Base-by-base conservation (phyloP, 2,113 vertebrate species). In the Leuciscus idus region DNA sequence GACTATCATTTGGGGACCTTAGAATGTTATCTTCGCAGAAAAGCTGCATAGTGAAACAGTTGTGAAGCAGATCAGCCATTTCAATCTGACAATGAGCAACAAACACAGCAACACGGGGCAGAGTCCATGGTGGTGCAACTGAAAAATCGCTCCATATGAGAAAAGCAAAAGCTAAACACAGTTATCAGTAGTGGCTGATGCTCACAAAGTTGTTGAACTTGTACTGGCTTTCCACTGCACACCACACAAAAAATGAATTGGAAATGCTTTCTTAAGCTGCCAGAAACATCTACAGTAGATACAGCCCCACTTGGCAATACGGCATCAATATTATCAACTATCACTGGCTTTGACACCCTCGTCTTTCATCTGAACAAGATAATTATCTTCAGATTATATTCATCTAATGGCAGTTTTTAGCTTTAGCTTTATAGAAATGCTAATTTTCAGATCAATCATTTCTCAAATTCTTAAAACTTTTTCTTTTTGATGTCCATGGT, bases 181-280 rank as follows among this genome's bases (percentile, higher is more conserved):
- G n/a, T 79, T 57, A 85, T 66, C 73, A 52, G 77, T 79, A 64
- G 84, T 43, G 79, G 84, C 59, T 85, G 84, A 85, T 48, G 50
- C 43, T 73, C 1, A 15, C 64, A 55, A 79, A 61, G n/a, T 70
- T 79, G 23, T 68, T 46, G 50, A 19, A 33, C 62, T 79, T 79
- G 46, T 68, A 76, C 46, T 30, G 33, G 64, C 76, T 72, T 80
- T 78, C 39, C 19, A 30, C 33, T 43, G 59, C 13, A 26, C 23
- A 12, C 36, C 36, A 77, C 43, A 43, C 7, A 68, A 78, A 64
- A 36, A 64, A 52, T 1, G 1, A 21, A 36, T 77, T 70, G 43
- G 12, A 66, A 50, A 70, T 66, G 74, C 74, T 66, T 70, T 70
- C 43, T 77, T 28, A 50, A 30, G 23, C 72, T 23, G 5, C 21